A percentile compares a stretch with the other conserved stretches of the same genome.
These are phyloP conservation scores for Eremophila alpestris DNA, from an alignment of 2,797 vertebrate genomes.

Conservation along the genomic window DNA sequence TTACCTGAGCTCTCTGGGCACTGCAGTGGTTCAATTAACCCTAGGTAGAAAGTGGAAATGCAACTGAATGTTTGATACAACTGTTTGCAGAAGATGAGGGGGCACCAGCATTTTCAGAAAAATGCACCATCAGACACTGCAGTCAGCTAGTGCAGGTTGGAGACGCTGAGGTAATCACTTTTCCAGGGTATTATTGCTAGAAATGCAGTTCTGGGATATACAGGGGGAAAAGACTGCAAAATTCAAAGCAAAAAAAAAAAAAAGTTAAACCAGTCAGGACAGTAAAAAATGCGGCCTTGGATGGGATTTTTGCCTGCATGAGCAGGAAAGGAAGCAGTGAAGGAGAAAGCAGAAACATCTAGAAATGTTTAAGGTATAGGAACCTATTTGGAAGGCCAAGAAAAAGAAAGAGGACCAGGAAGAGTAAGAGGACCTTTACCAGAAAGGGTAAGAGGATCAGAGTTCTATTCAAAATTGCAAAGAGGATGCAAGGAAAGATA, in stretches of 20 bases:
- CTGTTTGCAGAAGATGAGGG: background rate
- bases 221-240: background rate
- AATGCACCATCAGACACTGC: background rate
- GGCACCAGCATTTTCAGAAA: background rate
- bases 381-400: background rate
- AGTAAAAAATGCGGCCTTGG: background rate
- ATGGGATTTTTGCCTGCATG: background rate
- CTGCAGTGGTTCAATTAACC: background rate
- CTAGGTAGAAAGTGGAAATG: background rate
- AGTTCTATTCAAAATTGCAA: background rate
- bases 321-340: background rate
- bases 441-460: background rate
- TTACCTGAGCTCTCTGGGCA: background rate
- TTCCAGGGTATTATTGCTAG: background rate
- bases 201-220: slow-evolving; percentile 5
- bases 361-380: background rate
- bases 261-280: background rate
- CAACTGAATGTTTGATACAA: background rate
- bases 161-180: background rate
- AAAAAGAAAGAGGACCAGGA: background rate
- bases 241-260: background rate
- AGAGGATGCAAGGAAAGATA: background rate
- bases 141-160: background rate
- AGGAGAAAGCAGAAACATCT: background rate
- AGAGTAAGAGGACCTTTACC: background rate